Base-by-base conservation (phyloP, 2,888 invertebrate species). In the Seira musarum region DNA sequence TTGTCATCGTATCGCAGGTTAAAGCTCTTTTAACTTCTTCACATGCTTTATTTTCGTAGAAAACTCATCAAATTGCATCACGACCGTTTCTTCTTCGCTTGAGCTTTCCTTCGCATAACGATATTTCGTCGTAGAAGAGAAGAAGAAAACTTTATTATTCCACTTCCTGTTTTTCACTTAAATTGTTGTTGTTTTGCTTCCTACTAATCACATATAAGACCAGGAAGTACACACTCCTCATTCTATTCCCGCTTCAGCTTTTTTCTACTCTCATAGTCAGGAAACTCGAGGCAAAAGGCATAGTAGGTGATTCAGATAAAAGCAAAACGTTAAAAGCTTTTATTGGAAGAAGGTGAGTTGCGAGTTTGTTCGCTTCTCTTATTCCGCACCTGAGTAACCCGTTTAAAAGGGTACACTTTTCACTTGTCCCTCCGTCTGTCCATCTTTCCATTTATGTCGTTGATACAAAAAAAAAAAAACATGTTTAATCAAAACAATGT, bases 121-220 rank as follows among this genome's bases (percentile, higher is more conserved):
- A 21, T 19, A 60, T n/a, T 2, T 13, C 60, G 60, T 60, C 19
- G 60, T 60, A 21, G 15, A 60, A 8, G 60, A 60, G 22, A 2
- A 19, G 60, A 60, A 21, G 60, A n/a, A 21, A 60, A 49, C 60
- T 60, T 60, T 22, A 19, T 60, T 21, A 60, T 60, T 60, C 60
- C 19, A 60, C 60, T 60, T 60, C 60, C 60, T 60, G 60, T 60
- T 60, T 60, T 60, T 60, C n/a, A 30, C 3, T 8, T 5, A 8
- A 2, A 30, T 60, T 60, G 19, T 60, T 60, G n/a, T 60, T 60
- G 22, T 22, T 2, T 21, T 22, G 19, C 60, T 60, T 60, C 60
- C 17, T 30, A 5, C 17, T 60, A 60, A 60, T 60, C 60, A 60
- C 60, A 60, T 60, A 8, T 60, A 21, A 10, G 60, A 60, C 22